A percentile compares a stretch with the other conserved stretches of the same genome.
These are phyloP conservation scores for Apoderus coryli DNA, from an alignment of 2,888 invertebrate species.

Conservation along the genomic window DNA sequence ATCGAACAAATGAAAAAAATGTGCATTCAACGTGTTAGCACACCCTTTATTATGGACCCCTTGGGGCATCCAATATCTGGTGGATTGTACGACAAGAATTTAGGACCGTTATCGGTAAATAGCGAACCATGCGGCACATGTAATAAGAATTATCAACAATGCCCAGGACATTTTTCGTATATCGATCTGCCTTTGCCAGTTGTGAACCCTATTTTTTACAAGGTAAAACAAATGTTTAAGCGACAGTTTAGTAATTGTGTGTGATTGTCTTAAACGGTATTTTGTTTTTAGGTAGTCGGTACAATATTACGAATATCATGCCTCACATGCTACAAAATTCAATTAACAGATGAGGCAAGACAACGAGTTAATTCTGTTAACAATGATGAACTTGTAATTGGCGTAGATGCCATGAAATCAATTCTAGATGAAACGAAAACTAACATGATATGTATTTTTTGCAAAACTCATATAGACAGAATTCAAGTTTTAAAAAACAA, in stretches of 20 bases:
- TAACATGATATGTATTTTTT: slow-evolving; percentile 40
- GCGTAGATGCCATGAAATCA: slow-evolving; percentile 9
- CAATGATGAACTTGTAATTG: slow-evolving; percentile 9
- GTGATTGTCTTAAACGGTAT: neutral
- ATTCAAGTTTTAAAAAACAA: slow-evolving; percentile 45
- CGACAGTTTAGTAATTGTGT: neutral
- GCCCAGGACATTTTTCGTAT: slow-evolving; percentile 91
- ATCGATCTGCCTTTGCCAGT: slow-evolving; percentile 80
- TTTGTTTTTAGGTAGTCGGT: slow-evolving; percentile 35
- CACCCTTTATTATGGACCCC: slow-evolving; percentile 63
- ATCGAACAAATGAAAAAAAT: slow-evolving; percentile 62
- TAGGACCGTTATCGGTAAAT: slow-evolving; percentile 44
- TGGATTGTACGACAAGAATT: slow-evolving; percentile 74
- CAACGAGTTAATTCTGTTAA: slow-evolving; percentile 6
- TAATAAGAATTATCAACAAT: slow-evolving; percentile 45
- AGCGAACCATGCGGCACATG: slow-evolving; percentile 72
- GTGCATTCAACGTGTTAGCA: slow-evolving; percentile 69
- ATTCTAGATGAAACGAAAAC: slow-evolving; percentile 26
- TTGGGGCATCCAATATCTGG: slow-evolving; percentile 69
- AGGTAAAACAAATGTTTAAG: no score
- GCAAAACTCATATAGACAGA: slow-evolving; percentile 37
- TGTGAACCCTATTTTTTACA: slow-evolving; percentile 81
- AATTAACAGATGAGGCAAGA: slow-evolving; percentile 40
- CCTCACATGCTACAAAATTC: slow-evolving; percentile 52
- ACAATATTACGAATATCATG: slow-evolving; percentile 56